Evolutionary conservation across 2,888 invertebrate genomes (phyloP), one percentile per base, ranked within the genome.

Genomic region (Danaus chrysippus): DNA sequence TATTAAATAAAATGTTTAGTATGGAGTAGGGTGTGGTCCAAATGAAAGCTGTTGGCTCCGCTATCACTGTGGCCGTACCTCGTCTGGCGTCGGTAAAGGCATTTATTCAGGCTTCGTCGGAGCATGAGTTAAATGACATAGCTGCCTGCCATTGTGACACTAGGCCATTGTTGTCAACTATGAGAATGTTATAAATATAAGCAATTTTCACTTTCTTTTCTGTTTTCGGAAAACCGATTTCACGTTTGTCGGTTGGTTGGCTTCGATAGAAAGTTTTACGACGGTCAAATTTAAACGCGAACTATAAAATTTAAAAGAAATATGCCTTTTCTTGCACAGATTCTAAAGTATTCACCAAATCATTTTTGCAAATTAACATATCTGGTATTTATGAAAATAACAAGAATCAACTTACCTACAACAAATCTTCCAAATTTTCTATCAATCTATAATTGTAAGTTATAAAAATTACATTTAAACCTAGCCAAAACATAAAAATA

Each of bases 91-190:
- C 75, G 61, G 55, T 54, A n/a, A 55, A 68, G 66, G 72, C 81
- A 76, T 69, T 70, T 72, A 81, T 81, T 73, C 82, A 69, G 60
- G 58, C 59, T 60, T 64, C 64, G 75, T 74, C 71, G 61, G 63
- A 56, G 71, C 71, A 68, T 64, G 70, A 71, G 65, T 68, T 64
- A 68, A 66, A 58, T 66, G 69, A 67, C 70, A 68, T 60, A 64
- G 64, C 65, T 60, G 69, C 61, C 61, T 65, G 68, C 72, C 71
- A 73, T 74, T 76, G 78, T 71, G 64, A 63, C 69, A 68, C 68
- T 69, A 58, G 67, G 67, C 67, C 67, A 72, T 68, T 70, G 70
- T 68, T 61, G 59, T 52, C 56, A 64, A 54, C 15, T 41, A 56
- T 58, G 61, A 52, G 56, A 64, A 52, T 52, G 58, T 59, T 23